Evolutionary conservation across 2,113 vertebrate species (phyloP), one percentile per base, ranked within the genome.

Genomic region (Tachysurus vachellii): DNA sequence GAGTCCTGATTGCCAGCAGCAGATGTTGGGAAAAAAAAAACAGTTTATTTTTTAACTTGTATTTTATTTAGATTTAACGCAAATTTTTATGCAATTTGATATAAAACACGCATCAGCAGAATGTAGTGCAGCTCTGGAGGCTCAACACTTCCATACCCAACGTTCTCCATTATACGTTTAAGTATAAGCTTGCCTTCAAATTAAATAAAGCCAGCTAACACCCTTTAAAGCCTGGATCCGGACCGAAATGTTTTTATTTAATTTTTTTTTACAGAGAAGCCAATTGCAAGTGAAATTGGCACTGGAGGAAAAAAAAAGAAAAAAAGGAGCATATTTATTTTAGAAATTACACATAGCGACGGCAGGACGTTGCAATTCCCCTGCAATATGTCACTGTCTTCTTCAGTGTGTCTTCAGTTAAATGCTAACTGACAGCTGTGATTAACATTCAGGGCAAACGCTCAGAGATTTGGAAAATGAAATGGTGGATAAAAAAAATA

Each of bases 341-440:
- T 91, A 90, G 91, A 85, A 92, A 92, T 92, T 92, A 54, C 87
- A 91, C 89, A 91, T 2, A 14, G 36, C 16, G 36, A 54, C 71
- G 36, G 77, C 71, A 79, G 56, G 76, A 54, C 8, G 64, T 36
- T 54, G 53, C 71, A 54, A 87, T 90, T 87, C 86, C 70, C 87
- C 64, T 83, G 86, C 86, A 88, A 81, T 90, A 61, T 90, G 84
- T 90, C 84, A 84, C 84, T 88, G 84, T 84, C 85, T 61, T 80
- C 85, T 83, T 88, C 87, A 86, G 16, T 23, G 89, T 81, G 70
- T 86, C 80, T 89, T 26, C 36, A 77, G 85, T 80, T 61, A 82
- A 83, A 76, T 68, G 80, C 61, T 87, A 87, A 76, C 59, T 85
- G 85, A 89, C 82, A 85, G 62, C 59, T 47, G 71, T 66, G 84